A percentile compares a stretch with the other conserved stretches of the same genome.
phyloP scores from a whole-genome alignment of 2,113 vertebrate genomes.

The Cyanoderma ruficeps region DNA sequence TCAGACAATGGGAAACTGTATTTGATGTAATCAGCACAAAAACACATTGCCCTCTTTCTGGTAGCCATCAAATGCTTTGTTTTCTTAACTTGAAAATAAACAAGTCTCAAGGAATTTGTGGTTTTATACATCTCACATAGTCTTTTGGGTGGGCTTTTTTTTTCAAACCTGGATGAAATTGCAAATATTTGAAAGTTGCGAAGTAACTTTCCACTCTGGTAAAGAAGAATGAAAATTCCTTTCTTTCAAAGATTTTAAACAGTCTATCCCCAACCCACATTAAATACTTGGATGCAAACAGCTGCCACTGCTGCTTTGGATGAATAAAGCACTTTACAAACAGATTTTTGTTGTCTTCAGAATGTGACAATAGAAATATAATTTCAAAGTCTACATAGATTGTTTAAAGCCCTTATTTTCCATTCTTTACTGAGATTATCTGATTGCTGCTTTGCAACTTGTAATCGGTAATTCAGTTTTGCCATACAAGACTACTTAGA shows the following conservation, averaged over 20 bases:
- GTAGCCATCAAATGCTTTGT: neutral
- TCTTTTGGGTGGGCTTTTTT: neutral
- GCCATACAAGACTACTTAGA: neutral
- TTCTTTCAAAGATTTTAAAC: neutral
- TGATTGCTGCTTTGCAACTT: neutral
- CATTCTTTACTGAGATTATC: neutral
- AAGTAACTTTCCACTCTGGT: constrained; percentile 10
- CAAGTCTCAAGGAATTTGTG: neutral
- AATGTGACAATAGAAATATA: neutral
- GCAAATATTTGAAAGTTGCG: neutral
- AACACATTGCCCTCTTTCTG: neutral
- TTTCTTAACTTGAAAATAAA: neutral
- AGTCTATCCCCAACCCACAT: neutral
- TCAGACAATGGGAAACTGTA: neutral
- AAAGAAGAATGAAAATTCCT: neutral
- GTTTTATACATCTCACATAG: neutral
- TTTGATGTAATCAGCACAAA: neutral
- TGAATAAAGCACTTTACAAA: neutral
- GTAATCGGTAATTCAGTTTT: neutral
- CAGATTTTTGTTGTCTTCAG: neutral
- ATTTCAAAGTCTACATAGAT: neutral
- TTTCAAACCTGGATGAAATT: neutral
- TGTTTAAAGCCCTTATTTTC: neutral
- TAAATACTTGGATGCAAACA: neutral
- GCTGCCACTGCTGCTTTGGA: neutral